Evolutionary conservation across 1,140 invertebrate species (phyloP).

Genomic region (honey bee (Apis mellifera)): Amel_HAv3.1 CM009938.2:2261001-2261500

Average conservation of each 20-base stretch:
- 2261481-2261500: constrained; percentile 88
- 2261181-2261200: not conserved
- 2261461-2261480: constrained; percentile 87
- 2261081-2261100: not conserved
- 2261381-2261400: constrained; percentile 65
- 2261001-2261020: constrained; percentile 36
- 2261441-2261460: constrained; percentile 82
- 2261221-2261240: not conserved
- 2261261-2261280: constrained; percentile 27
- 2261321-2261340: constrained; percentile 61
- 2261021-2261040: not conserved
- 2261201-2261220: constrained; percentile 26
- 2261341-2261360: constrained; percentile 72
- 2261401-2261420: constrained; percentile 49
- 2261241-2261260: not conserved
- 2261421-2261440: not conserved
- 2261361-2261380: constrained; percentile 76
- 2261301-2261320: constrained; percentile 9
- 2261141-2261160: no score
- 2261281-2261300: constrained; percentile 34
- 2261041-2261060: constrained; percentile 13
- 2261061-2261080: not conserved
- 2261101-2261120: constrained; percentile 41
- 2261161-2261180: not conserved
- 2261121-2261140: not conserved